Conservation (phyloP, 2,113 vertebrate genomes). For the Labrus mixtus region DNA sequence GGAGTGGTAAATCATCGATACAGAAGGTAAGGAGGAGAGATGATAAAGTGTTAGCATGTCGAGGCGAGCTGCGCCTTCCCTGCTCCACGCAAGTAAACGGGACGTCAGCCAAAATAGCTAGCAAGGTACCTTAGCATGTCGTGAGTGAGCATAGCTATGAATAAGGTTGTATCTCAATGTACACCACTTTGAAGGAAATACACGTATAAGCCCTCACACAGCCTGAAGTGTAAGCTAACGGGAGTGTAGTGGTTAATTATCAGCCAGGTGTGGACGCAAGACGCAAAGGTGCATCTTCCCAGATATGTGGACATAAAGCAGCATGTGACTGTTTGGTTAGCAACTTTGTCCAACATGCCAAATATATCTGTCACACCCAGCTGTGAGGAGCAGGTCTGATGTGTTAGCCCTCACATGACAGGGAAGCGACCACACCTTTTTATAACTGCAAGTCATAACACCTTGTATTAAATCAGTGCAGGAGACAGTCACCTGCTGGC, state of each 20-base stretch:
- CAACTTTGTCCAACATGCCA: conserved; percentile 39
- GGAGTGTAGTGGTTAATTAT: conserved; percentile 48
- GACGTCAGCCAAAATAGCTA: conserved; percentile 55
- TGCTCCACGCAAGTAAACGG: conserved; percentile 27
- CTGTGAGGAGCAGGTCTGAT: conserved; percentile 32
- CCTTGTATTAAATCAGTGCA: conserved; percentile 24
- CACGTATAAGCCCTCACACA: not conserved
- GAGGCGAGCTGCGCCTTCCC: conserved; percentile 24
- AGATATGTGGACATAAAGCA: conserved; percentile 36
- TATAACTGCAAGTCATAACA: conserved; percentile 34
- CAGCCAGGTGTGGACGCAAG: conserved; percentile 44
- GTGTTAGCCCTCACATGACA: conserved; percentile 55
- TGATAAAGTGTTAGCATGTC: conserved; percentile 26
- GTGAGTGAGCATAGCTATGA: conserved; percentile 14
- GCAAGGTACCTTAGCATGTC: conserved; percentile 46
- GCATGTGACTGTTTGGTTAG: conserved; percentile 64
- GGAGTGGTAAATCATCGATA: conserved; percentile 98
- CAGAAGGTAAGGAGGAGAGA: conserved; percentile 89
- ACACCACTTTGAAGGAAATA: not conserved
- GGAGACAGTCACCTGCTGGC: not conserved
- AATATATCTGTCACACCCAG: conserved; percentile 29
- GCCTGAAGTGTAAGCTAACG: conserved; percentile 1
- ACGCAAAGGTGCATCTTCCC: conserved; percentile 34
- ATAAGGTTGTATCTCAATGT: not conserved
- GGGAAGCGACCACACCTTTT: conserved; percentile 61